phyloP scores from a whole-genome alignment of 2,113 vertebrate species.

The Periophthalmus modestus region DNA sequence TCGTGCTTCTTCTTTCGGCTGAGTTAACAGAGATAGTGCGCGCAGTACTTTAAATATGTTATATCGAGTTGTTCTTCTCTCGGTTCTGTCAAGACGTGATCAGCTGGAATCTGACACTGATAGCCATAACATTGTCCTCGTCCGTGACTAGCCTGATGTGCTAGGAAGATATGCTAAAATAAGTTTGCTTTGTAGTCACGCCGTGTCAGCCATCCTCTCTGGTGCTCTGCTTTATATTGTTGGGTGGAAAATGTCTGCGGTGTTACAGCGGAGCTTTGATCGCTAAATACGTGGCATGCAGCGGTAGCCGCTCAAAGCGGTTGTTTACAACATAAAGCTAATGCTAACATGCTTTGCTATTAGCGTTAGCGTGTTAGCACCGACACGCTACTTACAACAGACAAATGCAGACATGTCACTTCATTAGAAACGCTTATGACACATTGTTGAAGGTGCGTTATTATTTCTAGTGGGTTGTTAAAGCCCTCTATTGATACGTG shows the following conservation, averaged over 20 bases:
- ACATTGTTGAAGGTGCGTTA: neutral
- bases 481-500: neutral
- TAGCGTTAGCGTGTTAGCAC: constrained; percentile 59
- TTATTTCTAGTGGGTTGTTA: neutral
- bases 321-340: constrained; percentile 70
- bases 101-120: constrained; percentile 66
- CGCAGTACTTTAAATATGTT: constrained; percentile 30
- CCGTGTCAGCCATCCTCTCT: constrained; percentile 9
- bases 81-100: constrained; percentile 59
- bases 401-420: constrained; percentile 26
- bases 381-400: constrained; percentile 16
- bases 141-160: constrained; percentile 55
- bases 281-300: constrained; percentile 45
- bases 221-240: neutral
- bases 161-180: constrained; percentile 55
- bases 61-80: constrained; percentile 35
- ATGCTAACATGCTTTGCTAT: constrained; percentile 42
- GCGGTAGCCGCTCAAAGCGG: constrained; percentile 32
- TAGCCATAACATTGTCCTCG: constrained; percentile 61
- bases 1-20: constrained; percentile 12
- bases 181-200: constrained; percentile 34
- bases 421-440: constrained; percentile 7
- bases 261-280: constrained; percentile 14
- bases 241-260: neutral
- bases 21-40: constrained; percentile 1